Percentiles rank a stretch among this genome's conserved stretches.
Evolutionary conservation across 2,113 vertebrate genomes (phyloP).

Genomic region (Setophaga coronata): DNA sequence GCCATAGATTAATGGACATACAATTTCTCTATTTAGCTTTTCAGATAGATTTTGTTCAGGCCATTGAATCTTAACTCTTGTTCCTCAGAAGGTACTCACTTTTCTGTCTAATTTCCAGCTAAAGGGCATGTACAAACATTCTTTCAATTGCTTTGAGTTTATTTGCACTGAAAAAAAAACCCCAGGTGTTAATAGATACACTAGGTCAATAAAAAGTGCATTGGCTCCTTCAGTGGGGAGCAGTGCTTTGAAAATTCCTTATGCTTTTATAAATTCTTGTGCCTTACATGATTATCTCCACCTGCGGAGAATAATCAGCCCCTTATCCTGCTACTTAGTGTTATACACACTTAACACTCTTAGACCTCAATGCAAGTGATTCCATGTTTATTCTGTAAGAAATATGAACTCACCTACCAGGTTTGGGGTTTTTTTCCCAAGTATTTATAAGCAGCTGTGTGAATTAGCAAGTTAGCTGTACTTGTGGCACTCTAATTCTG

Average conservation of each 20-base stretch:
- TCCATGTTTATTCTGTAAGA: not conserved
- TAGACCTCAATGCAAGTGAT: not conserved
- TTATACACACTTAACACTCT: not conserved
- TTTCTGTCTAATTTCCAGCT: not conserved
- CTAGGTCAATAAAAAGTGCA: not conserved
- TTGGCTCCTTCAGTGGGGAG: not conserved
- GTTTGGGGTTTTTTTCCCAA: accelerated
- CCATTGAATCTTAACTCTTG: not conserved
- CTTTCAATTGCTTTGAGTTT: not conserved
- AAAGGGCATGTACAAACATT: not conserved
- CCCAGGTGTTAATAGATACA: not conserved
- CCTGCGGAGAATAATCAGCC: constrained; percentile 22
- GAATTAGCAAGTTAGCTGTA: not conserved
- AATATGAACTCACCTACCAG: not conserved
- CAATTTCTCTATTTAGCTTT: not conserved
- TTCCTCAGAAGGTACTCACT: not conserved
- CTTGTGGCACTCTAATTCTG: not conserved
- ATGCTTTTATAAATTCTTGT: not conserved
- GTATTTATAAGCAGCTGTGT: not conserved
- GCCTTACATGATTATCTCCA: not conserved
- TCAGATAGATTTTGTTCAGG: not conserved
- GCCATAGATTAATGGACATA: not conserved
- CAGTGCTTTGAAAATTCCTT: not conserved
- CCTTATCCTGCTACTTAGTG: not conserved
- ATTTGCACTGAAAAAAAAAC: not conserved